Evolutionary conservation across 1,140 invertebrate genomes (phyloP).

Genomic region (Drosophila azteca): DNA sequence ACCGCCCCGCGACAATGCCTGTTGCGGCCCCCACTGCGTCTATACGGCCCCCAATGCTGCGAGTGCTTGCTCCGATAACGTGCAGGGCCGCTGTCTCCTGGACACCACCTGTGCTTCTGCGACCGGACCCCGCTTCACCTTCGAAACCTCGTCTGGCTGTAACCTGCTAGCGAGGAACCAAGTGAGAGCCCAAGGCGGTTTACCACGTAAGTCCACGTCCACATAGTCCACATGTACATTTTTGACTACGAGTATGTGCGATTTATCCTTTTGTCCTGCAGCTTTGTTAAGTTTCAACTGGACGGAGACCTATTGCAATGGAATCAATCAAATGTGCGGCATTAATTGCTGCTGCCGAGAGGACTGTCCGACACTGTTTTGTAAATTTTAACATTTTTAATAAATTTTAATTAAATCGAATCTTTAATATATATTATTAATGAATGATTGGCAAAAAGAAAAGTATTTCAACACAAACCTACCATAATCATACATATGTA

Average conservation of each 20-base stretch:
- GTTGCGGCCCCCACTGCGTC: conserved; percentile 27
- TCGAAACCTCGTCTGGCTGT: too few species aligned
- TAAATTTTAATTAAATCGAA: too few species aligned
- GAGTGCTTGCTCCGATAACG: background rate
- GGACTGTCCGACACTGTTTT: too few species aligned
- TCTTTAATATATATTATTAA: too few species aligned
- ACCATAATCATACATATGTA: too few species aligned
- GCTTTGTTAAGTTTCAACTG: conserved; percentile 4
- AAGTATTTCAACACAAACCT: too few species aligned
- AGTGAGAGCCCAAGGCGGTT: background rate
- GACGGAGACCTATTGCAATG: background rate
- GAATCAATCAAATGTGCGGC: conserved; percentile 18
- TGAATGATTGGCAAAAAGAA: too few species aligned
- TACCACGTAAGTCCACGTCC: background rate
- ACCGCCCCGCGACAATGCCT: conserved; percentile 33
- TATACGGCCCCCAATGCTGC: background rate
- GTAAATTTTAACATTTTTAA: too few species aligned
- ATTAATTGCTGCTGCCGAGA: conserved; percentile 11
- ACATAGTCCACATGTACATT: background rate
- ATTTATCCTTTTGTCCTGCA: background rate
- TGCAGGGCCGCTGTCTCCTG: conserved; percentile 6
- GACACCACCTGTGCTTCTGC: too few species aligned
- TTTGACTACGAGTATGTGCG: too few species aligned
- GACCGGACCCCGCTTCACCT: too few species aligned
- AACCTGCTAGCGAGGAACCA: too few species aligned